These are phyloP conservation scores for Haliaeetus leucogaster DNA, from an alignment of 2,113 vertebrate genomes.

Conservation along the genomic window DNA sequence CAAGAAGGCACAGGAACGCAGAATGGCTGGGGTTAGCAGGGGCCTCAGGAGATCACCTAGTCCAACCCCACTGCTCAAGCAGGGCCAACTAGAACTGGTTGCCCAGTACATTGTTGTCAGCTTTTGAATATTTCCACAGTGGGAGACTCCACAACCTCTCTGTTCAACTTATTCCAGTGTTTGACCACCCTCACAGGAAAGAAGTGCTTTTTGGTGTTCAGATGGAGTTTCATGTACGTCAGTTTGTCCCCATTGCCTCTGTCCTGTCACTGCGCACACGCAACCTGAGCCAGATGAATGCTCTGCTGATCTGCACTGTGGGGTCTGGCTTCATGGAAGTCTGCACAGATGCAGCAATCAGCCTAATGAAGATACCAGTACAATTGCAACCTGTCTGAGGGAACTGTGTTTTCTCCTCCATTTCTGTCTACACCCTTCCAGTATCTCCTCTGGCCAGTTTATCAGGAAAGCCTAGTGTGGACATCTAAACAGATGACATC, in stretches of 20 bases:
- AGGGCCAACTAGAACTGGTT: not conserved
- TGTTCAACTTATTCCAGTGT: not conserved
- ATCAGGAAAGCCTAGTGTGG: not conserved
- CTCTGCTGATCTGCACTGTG: not conserved
- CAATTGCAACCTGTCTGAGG: not conserved
- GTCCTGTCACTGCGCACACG: not conserved
- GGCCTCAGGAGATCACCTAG: not conserved
- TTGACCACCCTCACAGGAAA: not conserved
- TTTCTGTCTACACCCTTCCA: not conserved
- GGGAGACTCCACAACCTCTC: not conserved
- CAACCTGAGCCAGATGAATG: not conserved
- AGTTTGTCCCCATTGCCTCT: not conserved
- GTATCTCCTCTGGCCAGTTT: not conserved
- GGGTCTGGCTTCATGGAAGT: not conserved
- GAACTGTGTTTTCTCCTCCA: not conserved
- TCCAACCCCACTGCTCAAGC: not conserved
- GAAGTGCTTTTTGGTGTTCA: not conserved
- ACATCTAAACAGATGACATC: not conserved
- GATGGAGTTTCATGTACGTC: fast-evolving
- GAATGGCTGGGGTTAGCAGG: not conserved
- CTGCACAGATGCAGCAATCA: not conserved
- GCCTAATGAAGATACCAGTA: not conserved
- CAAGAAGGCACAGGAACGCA: not conserved
- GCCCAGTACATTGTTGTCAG: not conserved
- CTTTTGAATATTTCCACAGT: not conserved